Percentiles rank a stretch among this genome's conserved stretches.
These are phyloP conservation scores for Torymus texanus DNA, from an alignment of 2,888 invertebrate genomes.

Conservation along the genomic window DNA sequence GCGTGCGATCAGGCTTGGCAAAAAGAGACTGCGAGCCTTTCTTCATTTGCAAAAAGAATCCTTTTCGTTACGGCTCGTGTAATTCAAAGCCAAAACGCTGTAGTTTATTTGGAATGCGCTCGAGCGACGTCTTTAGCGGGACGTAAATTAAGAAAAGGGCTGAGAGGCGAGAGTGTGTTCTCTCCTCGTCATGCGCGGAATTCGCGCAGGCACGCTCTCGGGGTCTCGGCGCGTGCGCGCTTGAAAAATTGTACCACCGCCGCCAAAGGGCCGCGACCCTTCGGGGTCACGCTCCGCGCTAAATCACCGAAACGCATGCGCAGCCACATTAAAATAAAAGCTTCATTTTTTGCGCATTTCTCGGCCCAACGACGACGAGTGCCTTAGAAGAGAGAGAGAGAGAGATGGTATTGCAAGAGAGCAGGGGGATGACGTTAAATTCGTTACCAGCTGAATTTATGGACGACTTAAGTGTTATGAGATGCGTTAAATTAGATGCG, in stretches of 20 bases:
- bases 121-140: constrained; percentile 26
- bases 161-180: background rate
- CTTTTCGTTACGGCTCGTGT: background rate
- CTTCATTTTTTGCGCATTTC: constrained; percentile 18
- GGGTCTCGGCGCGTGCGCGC: constrained; percentile 1
- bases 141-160: constrained; percentile 35
- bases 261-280: constrained; percentile 13
- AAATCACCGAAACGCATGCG: constrained; percentile 45
- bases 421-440: constrained; percentile 22
- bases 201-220: constrained; percentile 10
- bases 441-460: constrained; percentile 48
- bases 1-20: background rate
- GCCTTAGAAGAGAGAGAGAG: no score
- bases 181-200: constrained; percentile 39
- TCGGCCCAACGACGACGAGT: no score
- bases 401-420: no score
- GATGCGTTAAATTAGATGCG: constrained; percentile 39
- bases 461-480: constrained; percentile 49
- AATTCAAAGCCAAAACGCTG: constrained; percentile 24
- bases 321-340: constrained; percentile 49
- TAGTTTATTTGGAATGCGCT: constrained; percentile 31
- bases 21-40: constrained; percentile 11
- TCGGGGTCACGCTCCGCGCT: constrained; percentile 31
- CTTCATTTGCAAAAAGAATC: background rate
- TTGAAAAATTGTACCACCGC: constrained; percentile 43